Percentiles rank a stretch among this genome's conserved stretches.
These are phyloP conservation scores for Euproctis similis DNA, from an alignment of 2,888 invertebrate species.

Conservation along the genomic window DNA sequence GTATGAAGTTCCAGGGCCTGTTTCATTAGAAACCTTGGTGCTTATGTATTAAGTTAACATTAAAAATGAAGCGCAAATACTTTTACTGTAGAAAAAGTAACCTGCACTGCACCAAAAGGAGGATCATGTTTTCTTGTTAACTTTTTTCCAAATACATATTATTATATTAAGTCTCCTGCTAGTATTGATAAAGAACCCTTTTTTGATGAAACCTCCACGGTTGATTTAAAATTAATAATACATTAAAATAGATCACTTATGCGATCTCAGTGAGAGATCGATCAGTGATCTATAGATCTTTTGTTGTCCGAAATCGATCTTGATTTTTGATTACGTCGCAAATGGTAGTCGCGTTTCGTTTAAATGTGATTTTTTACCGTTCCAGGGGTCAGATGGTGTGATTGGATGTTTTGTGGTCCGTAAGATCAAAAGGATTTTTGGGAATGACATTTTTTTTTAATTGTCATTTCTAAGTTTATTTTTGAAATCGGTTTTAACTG, in stretches of 20 bases:
- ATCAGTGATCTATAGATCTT: slow-evolving; percentile 62
- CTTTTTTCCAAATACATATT: no score
- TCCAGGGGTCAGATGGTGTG: slow-evolving; percentile 22
- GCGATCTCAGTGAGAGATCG: slow-evolving; percentile 66
- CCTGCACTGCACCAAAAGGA: no score
- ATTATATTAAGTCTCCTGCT: background rate
- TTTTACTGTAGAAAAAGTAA: no score
- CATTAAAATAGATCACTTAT: slow-evolving; percentile 58
- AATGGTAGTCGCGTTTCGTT: slow-evolving; percentile 40
- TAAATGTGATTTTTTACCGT: slow-evolving; percentile 27
- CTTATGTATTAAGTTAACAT: no score
- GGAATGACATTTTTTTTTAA: slow-evolving; percentile 3
- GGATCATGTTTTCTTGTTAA: no score
- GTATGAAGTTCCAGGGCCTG: no score
- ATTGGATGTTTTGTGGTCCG: slow-evolving; percentile 18
- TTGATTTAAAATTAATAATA: slow-evolving; percentile 69
- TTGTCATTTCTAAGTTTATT: no score
- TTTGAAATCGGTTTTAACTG: no score
- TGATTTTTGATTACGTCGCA: slow-evolving; percentile 52
- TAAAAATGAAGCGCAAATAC: no score
- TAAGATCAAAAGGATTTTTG: slow-evolving; percentile 5
- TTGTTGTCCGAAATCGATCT: slow-evolving; percentile 65
- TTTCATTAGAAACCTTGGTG: no score
- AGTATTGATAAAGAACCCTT: slow-evolving; percentile 25
- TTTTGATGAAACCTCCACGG: slow-evolving; percentile 45